Evolutionary conservation across 2,888 invertebrate genomes (phyloP).

Genomic region (Hermaeophaga mercurialis): DNA sequence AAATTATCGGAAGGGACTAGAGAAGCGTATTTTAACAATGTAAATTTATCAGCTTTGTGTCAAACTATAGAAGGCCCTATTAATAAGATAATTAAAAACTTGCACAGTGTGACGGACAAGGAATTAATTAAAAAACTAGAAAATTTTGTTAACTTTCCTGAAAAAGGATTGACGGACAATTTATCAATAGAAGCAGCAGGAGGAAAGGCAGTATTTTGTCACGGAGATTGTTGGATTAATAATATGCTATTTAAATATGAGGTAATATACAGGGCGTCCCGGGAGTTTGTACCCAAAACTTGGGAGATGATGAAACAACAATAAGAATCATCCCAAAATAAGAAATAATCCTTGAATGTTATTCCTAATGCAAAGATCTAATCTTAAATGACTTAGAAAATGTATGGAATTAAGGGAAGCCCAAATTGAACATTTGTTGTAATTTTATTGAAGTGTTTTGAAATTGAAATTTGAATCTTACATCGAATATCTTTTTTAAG

Average conservation of each 20-base stretch:
- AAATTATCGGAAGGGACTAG: slow-evolving; percentile 11
- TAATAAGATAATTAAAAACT: slow-evolving; percentile 22
- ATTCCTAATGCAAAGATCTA: no score
- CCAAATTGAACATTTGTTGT: no score
- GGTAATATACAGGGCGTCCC: no score
- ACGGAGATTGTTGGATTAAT: slow-evolving; percentile 30
- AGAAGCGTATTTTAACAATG: slow-evolving; percentile 19
- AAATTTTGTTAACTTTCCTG: slow-evolving; percentile 20
- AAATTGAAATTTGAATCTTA: no score
- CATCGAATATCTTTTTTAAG: no score
- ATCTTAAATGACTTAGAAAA: no score
- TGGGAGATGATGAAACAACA: no score
- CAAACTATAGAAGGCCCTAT: slow-evolving; percentile 14
- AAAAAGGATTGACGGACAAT: slow-evolving; percentile 21
- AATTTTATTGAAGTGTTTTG: no score
- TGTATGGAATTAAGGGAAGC: no score
- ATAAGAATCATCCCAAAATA: no score
- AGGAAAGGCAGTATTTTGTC: slow-evolving; percentile 24
- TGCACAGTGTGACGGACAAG: slow-evolving; percentile 11
- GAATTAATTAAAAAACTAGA: slow-evolving; percentile 18
- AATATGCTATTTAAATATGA: slow-evolving; percentile 28
- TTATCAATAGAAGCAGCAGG: slow-evolving; percentile 20
- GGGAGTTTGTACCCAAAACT: no score
- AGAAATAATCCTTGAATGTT: no score
- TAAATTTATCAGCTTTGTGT: slow-evolving; percentile 14